Conservation (phyloP, 2,888 invertebrate species). For the Desoria tigrina region DNA sequence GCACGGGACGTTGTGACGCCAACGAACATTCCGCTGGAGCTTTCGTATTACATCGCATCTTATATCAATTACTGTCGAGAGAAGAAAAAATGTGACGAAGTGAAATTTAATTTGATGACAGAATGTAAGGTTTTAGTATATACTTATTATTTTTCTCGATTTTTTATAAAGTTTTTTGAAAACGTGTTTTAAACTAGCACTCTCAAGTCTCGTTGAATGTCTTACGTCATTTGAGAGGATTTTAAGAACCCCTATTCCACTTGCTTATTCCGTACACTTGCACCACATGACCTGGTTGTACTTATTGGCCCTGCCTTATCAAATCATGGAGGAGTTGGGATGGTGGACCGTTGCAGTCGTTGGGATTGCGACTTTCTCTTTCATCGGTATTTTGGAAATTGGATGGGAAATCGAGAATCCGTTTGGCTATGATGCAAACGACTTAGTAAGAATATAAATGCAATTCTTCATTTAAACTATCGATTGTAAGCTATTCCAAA, state of each 20-base stretch:
- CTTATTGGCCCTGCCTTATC: slow-evolving; percentile 14
- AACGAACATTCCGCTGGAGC: slow-evolving; percentile 39
- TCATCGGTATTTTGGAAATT: slow-evolving; percentile 19
- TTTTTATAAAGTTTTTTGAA: not conserved
- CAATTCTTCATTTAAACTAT: too few species aligned
- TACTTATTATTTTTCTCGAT: not conserved
- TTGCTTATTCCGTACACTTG: slow-evolving; percentile 17
- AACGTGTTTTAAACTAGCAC: not conserved
- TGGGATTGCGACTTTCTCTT: slow-evolving; percentile 16
- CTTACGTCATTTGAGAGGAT: slow-evolving; percentile 21
- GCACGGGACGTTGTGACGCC: slow-evolving; percentile 25
- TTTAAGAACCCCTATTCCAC: slow-evolving; percentile 14
- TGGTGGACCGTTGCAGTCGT: slow-evolving; percentile 21
- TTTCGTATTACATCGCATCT: slow-evolving; percentile 32
- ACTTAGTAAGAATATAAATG: slow-evolving; percentile 3
- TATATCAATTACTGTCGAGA: slow-evolving; percentile 32
- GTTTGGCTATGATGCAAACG: slow-evolving; percentile 20
- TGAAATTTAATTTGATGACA: slow-evolving; percentile 11
- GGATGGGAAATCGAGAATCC: slow-evolving; percentile 24
- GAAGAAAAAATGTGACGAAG: slow-evolving; percentile 10
- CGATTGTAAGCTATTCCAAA: too few species aligned
- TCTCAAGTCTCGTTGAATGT: slow-evolving; percentile 15
- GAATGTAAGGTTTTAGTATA: not conserved
- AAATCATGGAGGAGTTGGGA: slow-evolving; percentile 21
- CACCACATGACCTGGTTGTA: slow-evolving; percentile 22